Evolutionary conservation across 2,113 vertebrate species (phyloP).

Genomic region (Cavia porcellus): DNA sequence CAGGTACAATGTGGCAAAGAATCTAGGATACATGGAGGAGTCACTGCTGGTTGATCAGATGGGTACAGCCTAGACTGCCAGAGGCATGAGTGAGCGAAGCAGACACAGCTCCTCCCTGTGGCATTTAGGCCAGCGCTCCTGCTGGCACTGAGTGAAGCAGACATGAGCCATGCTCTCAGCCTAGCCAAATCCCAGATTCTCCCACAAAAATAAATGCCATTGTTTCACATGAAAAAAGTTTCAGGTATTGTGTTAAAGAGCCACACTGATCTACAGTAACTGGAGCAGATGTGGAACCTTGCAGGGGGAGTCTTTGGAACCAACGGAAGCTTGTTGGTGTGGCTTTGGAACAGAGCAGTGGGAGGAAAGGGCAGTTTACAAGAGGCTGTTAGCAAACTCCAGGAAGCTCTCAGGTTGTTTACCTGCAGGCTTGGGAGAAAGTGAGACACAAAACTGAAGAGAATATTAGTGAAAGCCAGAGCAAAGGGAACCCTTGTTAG

Average conservation of each 20-base stretch:
- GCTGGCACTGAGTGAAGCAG: too few relatives aligned
- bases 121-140: neutral
- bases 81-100: rapidly evolving
- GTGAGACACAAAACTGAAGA: neutral
- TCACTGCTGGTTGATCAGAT: rapidly evolving
- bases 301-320: neutral
- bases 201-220: neutral
- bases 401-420: too few relatives aligned
- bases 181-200: too few relatives aligned
- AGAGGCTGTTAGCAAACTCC: neutral
- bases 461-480: neutral
- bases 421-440: neutral
- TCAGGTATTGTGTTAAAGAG: rapidly evolving
- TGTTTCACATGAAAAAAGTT: too few relatives aligned
- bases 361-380: too few relatives aligned
- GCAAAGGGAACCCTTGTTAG: neutral
- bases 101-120: too few relatives aligned
- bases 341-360: neutral
- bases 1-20: rapidly evolving
- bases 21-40: neutral
- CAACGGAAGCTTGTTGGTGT: rapidly evolving
- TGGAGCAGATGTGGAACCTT: neutral
- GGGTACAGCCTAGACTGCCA: neutral
- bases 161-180: rapidly evolving
- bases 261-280: neutral